A percentile compares a stretch with the other conserved stretches of the same genome.
phyloP scores from a whole-genome alignment of 1,140 invertebrate genomes.

The Dendrolimus kikuchii region DNA sequence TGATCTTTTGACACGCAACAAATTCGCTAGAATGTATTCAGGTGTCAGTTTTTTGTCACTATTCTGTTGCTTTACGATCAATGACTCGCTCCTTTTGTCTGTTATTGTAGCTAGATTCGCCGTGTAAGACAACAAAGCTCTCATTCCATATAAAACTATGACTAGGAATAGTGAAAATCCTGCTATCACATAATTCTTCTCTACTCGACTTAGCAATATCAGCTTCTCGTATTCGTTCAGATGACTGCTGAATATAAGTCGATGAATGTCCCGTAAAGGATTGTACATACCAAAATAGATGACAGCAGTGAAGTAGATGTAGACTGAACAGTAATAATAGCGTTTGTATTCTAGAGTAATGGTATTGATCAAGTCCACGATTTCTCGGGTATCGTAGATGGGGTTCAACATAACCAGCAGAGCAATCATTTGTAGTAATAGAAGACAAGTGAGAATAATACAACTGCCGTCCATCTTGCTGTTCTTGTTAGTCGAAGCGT shows the following conservation, averaged over 20 bases:
- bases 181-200: slow-evolving; percentile 49
- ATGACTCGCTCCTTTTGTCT: slow-evolving; percentile 8
- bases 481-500: slow-evolving; percentile 2
- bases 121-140: slow-evolving; percentile 36
- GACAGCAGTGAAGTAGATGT: slow-evolving; percentile 34
- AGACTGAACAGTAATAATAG: slow-evolving; percentile 17
- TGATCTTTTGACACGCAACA: slow-evolving; percentile 45
- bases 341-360: slow-evolving; percentile 19
- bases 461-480: slow-evolving; percentile 43
- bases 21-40: slow-evolving; percentile 37
- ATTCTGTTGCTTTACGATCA: slow-evolving; percentile 9
- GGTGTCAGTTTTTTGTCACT: slow-evolving; percentile 14
- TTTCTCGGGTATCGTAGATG: slow-evolving; percentile 37
- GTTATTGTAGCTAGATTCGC: slow-evolving; percentile 24
- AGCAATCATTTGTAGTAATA: slow-evolving; percentile 45
- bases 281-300: slow-evolving; percentile 47
- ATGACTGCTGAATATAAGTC: slow-evolving; percentile 21
- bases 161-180: slow-evolving; percentile 51
- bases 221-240: slow-evolving; percentile 36
- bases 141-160: slow-evolving; percentile 38
- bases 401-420: slow-evolving; percentile 46
- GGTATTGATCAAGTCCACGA: slow-evolving; percentile 27
- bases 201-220: slow-evolving; percentile 29
- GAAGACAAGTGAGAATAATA: slow-evolving; percentile 29
- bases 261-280: slow-evolving; percentile 33